Evolutionary conservation across 2,888 invertebrate genomes (phyloP), one percentile per base, ranked within the genome.

Genomic region (Chloromyia formosa): DNA sequence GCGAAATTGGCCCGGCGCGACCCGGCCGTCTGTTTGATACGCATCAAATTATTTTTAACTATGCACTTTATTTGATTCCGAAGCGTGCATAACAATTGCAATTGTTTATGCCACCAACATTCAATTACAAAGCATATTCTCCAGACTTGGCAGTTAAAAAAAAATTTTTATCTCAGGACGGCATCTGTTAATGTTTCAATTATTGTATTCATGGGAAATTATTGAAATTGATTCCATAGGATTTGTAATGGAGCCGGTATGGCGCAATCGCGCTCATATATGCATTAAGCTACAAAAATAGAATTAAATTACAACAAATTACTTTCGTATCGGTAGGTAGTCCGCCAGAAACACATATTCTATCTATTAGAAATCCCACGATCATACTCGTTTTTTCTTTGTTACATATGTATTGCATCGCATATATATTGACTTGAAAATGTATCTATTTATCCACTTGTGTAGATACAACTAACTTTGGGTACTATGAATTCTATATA

Each of bases 301-400:
- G 66, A 66, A 49, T 49, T 62, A 45, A 66, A 66, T 66, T 66
- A 49, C 23, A 49, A 66, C 66, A 62, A 62, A 62, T 62, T 62
- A 62, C 62, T 40, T 14, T 35, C 66, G 12, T 10, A 12, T 20
- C 45, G 49, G 45, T 49, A 66, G 66, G 7, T 14, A 40, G 14
- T 16, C 40, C 4, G 40, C 35, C 45, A 22, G 40, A 62, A 35
- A 35, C 27, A 4, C 27, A n/a, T n/a, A n/a, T 14, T 12, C 49
- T 66, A 66, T 66, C 66, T 66, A 14, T 20, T 23, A 45, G 7
- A 22, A 22, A 49, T 66, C 66, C 22, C 9, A 14, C 2, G 20
- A 66, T 5, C 20, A 35, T 45, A 49, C 45, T n/a, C n/a, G n/a
- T n/a, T n/a, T n/a, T n/a, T n/a, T n/a, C n/a, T 66, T 45, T 66